phyloP scores from a whole-genome alignment of 2,888 invertebrate genomes.

The Choristoneura rosaceana region DNA sequence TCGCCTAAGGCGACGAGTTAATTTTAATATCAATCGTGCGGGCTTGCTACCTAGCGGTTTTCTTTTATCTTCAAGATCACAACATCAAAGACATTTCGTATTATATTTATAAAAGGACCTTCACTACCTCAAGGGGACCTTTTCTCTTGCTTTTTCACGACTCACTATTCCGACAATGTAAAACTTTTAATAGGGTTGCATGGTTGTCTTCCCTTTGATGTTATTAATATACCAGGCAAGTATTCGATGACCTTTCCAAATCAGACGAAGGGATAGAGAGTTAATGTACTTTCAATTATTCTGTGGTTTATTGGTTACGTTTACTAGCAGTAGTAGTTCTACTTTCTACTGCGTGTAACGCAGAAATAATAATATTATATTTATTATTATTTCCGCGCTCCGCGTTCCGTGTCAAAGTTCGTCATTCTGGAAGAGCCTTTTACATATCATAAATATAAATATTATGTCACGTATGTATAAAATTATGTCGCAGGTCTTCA shows the following conservation, averaged over 20 bases:
- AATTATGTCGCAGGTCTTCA: too few relatives aligned
- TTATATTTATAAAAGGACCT: conserved; percentile 1
- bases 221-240: not conserved
- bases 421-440: too few relatives aligned
- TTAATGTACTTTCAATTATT: too few relatives aligned
- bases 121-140: conserved; percentile 14
- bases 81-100: conserved; percentile 18
- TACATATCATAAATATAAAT: too few relatives aligned
- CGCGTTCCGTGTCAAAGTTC: too few relatives aligned
- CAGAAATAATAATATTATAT: too few relatives aligned
- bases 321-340: too few relatives aligned
- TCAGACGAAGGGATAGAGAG: too few relatives aligned
- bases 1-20: conserved; percentile 22
- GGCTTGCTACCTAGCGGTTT: not conserved
- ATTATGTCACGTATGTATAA: too few relatives aligned
- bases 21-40: conserved; percentile 26
- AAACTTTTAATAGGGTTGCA: conserved; percentile 15
- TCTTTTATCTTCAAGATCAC: conserved; percentile 14
- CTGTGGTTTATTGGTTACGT: too few relatives aligned
- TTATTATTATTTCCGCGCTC: too few relatives aligned
- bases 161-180: conserved; percentile 11
- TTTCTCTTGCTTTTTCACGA: conserved; percentile 17
- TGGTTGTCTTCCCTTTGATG: conserved; percentile 2
- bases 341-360: too few relatives aligned
- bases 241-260: not conserved